A percentile compares a stretch with the other conserved stretches of the same genome.
These are phyloP conservation scores for Candoia aspera DNA, from an alignment of 2,113 vertebrate genomes.

Conservation along the genomic window DNA sequence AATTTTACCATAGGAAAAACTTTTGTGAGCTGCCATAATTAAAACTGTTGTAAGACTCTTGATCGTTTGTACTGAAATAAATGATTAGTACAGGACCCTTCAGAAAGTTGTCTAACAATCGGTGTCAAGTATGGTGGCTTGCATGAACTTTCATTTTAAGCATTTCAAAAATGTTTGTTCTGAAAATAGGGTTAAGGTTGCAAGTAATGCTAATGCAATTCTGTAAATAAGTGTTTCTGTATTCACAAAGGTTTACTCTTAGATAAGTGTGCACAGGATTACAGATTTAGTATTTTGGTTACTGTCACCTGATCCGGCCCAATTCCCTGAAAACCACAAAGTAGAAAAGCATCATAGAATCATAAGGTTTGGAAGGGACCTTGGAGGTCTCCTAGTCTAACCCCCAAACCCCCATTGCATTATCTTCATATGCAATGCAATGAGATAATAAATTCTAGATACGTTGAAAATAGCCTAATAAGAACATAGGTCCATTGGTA, in stretches of 20 bases:
- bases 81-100: not conserved
- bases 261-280: not conserved
- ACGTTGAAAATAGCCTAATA: constrained; percentile 31
- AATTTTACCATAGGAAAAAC: not conserved
- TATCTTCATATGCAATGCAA: constrained; percentile 52
- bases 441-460: constrained; percentile 59
- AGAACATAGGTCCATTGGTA: constrained; percentile 18
- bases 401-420: no score
- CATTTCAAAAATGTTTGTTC: not conserved
- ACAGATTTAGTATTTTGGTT: constrained; percentile 31
- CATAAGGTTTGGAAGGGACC: no score
- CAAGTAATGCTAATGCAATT: not conserved
- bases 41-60: not conserved
- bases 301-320: constrained; percentile 40
- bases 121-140: not conserved
- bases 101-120: not conserved
- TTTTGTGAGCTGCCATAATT: not conserved
- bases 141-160: not conserved
- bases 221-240: not conserved
- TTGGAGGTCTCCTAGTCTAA: no score
- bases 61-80: not conserved
- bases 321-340: constrained; percentile 1
- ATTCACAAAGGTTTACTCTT: not conserved
- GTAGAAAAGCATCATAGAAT: constrained; percentile 21
- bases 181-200: not conserved